phyloP scores from a whole-genome alignment of 2,797 vertebrate species.

The Paedocypris micromegethes region DNA sequence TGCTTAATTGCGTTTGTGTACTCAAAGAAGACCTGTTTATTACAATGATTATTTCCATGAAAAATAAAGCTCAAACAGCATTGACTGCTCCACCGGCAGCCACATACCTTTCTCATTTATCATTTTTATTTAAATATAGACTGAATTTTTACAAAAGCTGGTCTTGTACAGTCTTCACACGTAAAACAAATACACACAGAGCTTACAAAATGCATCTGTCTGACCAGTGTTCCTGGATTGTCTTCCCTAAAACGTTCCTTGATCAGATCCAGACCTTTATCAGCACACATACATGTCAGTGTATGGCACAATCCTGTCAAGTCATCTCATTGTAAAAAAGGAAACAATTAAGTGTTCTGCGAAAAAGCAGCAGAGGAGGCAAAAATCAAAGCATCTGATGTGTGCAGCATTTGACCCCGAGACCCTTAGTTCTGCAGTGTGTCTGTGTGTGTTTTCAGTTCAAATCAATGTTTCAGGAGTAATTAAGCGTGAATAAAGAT shows the following conservation, averaged over 20 bases:
- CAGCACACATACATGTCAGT: no score
- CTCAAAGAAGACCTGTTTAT: no score
- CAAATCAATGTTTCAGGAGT: neutral
- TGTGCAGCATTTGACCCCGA: conserved; percentile 31
- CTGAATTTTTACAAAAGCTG: conserved; percentile 49
- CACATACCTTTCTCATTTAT: conserved; percentile 37
- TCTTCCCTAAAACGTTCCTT: no score
- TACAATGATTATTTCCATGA: no score
- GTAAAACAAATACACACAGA: no score
- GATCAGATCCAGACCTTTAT: no score
- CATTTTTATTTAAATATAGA: conserved; percentile 47
- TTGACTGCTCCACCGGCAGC: conserved; percentile 16
- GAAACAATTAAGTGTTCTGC: conserved; percentile 31
- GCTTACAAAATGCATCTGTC: no score
- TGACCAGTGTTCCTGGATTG: no score
- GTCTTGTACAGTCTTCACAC: neutral
- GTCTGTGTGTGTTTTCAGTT: conserved; percentile 23
- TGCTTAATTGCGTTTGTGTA: no score
- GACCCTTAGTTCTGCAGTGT: conserved; percentile 30
- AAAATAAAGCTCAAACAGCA: no score
- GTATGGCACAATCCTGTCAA: neutral
- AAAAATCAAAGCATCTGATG: conserved; percentile 41
- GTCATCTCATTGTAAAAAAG: neutral
- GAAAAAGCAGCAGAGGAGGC: conserved; percentile 23
- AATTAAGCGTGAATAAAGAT: conserved; percentile 10